Evolutionary conservation across 2,113 vertebrate genomes (phyloP).

Genomic region (Pithys albifrons): DNA sequence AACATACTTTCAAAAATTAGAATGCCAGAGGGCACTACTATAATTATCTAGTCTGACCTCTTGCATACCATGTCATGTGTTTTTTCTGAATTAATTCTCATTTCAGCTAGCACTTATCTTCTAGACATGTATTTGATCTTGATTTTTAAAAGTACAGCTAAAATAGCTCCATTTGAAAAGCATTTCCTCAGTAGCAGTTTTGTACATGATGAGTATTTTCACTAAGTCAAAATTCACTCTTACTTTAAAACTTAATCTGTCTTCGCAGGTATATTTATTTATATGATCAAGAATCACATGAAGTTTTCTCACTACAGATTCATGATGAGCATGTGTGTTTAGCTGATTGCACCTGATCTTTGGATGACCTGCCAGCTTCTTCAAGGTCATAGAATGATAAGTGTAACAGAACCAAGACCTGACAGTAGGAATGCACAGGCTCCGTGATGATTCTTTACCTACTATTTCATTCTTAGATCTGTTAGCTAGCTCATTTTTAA

Average conservation of each 20-base stretch:
- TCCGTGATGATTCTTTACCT: neutral
- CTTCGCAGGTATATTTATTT: neutral
- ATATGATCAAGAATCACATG: neutral
- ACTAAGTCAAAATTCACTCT: neutral
- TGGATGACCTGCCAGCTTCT: neutral
- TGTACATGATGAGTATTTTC: neutral
- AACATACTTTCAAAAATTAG: neutral
- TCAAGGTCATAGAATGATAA: neutral
- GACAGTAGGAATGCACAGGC: neutral
- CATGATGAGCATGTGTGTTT: neutral
- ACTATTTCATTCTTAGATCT: neutral
- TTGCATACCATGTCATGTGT: neutral
- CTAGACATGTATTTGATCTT: neutral
- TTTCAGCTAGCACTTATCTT: neutral
- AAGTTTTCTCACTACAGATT: neutral
- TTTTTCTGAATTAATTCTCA: constrained; percentile 12
- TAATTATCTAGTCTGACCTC: neutral
- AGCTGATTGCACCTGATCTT: neutral
- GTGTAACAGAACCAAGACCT: neutral
- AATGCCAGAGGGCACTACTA: neutral
- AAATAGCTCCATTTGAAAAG: neutral
- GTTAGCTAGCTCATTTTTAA: neutral
- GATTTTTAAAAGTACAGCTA: neutral
- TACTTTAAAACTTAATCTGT: neutral
- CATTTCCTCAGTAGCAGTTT: neutral